These are phyloP conservation scores for Rhizoglyphus robini DNA, from an alignment of 1,140 invertebrate genomes.

Conservation along the genomic window DNA sequence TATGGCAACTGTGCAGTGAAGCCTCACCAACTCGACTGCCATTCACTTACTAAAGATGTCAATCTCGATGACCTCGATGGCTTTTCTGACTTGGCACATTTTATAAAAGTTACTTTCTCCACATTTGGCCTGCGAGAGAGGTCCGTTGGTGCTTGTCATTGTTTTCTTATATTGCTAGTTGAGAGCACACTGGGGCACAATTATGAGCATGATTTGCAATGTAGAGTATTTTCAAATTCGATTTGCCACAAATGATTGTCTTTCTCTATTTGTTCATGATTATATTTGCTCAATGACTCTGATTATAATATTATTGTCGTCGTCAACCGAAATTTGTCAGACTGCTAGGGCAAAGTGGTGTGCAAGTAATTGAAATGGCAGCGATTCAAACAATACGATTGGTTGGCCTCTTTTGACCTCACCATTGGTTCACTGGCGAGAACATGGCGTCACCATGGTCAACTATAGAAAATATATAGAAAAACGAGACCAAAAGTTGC, in stretches of 20 bases:
- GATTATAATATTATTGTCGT: not conserved
- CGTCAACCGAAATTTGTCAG: slow-evolving; percentile 4
- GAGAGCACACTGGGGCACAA: too few species aligned
- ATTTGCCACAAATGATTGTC: not conserved
- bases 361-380: not conserved
- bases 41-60: too few species aligned
- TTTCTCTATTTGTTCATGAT: not conserved
- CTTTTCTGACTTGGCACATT: not conserved
- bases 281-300: not conserved
- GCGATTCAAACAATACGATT: not conserved
- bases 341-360: not conserved
- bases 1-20: too few species aligned
- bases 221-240: slow-evolving; percentile 3
- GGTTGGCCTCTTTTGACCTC: too few species aligned
- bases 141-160: not conserved
- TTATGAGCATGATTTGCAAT: slow-evolving; percentile 5
- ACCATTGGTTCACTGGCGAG: too few species aligned
- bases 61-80: not conserved
- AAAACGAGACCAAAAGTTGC: too few species aligned
- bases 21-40: too few species aligned
- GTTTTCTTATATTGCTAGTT: not conserved
- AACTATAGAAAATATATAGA: too few species aligned
- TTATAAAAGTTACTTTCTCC: not conserved
- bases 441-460: too few species aligned
- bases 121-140: not conserved